Percentiles rank a stretch among this genome's conserved stretches.
Conservation (phyloP, 2,888 invertebrate species). For the Brenthis daphne region DNA sequence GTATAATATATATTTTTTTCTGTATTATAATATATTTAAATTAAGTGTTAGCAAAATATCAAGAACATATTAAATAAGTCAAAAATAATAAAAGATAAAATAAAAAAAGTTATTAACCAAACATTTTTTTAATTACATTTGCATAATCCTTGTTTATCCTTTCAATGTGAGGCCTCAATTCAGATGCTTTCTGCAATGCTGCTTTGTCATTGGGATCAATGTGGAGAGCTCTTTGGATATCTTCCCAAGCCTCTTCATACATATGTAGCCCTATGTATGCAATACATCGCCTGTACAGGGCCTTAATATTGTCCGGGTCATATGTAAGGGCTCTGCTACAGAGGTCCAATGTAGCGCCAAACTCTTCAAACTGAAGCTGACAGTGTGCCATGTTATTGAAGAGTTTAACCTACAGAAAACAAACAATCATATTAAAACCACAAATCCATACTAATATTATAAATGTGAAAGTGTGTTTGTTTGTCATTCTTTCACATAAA, state of each 20-base stretch:
- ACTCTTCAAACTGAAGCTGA: slow-evolving; percentile 86
- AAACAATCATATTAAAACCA: slow-evolving; percentile 31
- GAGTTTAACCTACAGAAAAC: slow-evolving; percentile 78
- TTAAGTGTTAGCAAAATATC: too few species aligned
- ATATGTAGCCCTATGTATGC: slow-evolving; percentile 85
- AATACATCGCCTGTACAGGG: slow-evolving; percentile 91
- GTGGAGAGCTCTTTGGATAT: slow-evolving; percentile 79
- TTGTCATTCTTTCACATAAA: too few species aligned
- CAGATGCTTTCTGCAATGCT: slow-evolving; percentile 80
- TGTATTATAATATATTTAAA: too few species aligned
- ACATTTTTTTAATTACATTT: slow-evolving; percentile 82
- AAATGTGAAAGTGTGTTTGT: background rate
- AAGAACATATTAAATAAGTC: too few species aligned
- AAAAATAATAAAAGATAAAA: background rate
- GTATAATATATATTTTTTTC: too few species aligned
- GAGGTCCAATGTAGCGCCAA: slow-evolving; percentile 84
- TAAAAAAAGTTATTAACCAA: slow-evolving; percentile 53
- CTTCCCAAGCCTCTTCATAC: slow-evolving; percentile 84
- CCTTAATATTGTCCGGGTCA: slow-evolving; percentile 92
- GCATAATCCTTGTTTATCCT: slow-evolving; percentile 83
- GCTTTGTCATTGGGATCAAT: slow-evolving; percentile 86
- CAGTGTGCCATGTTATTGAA: slow-evolving; percentile 93
- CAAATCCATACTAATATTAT: background rate
- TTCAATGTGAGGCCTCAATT: slow-evolving; percentile 81
- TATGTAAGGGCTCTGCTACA: slow-evolving; percentile 89